A percentile compares a stretch with the other conserved stretches of the same genome.
Conservation (phyloP, 1,140 invertebrate species). For the Drosophila guanche region DNA sequence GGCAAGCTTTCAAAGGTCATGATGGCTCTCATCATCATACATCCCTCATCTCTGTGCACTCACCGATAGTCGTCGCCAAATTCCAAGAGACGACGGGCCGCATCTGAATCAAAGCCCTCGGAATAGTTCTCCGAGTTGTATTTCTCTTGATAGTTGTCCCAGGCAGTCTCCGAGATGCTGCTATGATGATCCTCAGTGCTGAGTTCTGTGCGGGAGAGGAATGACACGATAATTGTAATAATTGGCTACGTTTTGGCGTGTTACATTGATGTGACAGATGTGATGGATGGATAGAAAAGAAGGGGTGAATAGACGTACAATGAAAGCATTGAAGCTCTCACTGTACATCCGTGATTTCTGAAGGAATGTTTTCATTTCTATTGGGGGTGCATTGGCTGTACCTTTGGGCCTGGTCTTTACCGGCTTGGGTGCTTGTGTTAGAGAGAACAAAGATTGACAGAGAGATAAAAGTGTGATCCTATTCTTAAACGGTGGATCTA, state of each 20-base stretch:
- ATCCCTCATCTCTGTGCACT: conserved; percentile 76
- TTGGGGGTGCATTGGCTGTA: conserved; percentile 58
- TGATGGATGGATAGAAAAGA: neutral
- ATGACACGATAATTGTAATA: conserved; percentile 1
- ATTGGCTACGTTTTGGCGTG: neutral
- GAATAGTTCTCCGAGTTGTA: conserved; percentile 96
- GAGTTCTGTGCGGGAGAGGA: conserved; percentile 49
- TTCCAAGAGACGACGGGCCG: conserved; percentile 90
- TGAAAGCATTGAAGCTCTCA: neutral
- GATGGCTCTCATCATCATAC: conserved; percentile 1
- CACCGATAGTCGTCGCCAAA: conserved; percentile 95
- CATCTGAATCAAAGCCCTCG: conserved; percentile 94
- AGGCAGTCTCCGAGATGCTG: conserved; percentile 92
- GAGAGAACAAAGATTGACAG: conserved; percentile 47
- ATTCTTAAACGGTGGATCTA: neutral
- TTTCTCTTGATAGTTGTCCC: conserved; percentile 95
- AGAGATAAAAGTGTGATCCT: conserved; percentile 18
- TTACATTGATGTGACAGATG: neutral
- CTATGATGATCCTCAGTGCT: conserved; percentile 88
- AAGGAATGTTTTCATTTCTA: neutral
- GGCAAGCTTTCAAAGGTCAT: conserved; percentile 27
- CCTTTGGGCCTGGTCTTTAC: conserved; percentile 72
- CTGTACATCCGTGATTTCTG: neutral
- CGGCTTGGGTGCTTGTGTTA: conserved; percentile 78
- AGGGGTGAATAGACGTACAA: neutral